Evolutionary conservation across 2,797 vertebrate genomes (phyloP).

Genomic region (Epinephelus coioides): DNA sequence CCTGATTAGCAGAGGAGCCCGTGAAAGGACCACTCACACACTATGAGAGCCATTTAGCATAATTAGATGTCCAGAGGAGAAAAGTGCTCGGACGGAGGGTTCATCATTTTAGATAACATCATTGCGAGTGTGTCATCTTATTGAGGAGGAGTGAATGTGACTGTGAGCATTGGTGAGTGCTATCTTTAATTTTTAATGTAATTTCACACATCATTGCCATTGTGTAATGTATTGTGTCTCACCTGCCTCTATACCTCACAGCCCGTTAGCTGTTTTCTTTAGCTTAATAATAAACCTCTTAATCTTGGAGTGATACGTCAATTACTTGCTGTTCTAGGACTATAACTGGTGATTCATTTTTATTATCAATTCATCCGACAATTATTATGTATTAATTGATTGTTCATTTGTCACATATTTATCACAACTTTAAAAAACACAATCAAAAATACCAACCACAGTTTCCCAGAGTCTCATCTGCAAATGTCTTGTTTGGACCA

Average conservation of each 20-base stretch:
- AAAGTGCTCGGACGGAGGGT: conserved; percentile 54
- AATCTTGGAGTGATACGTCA: neutral
- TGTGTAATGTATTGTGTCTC: neutral
- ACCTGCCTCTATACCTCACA: neutral
- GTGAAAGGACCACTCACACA: conserved; percentile 69
- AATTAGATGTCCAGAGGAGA: conserved; percentile 75
- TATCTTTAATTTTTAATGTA: conserved; percentile 11
- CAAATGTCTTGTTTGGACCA: too few species aligned
- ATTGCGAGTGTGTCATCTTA: conserved; percentile 47
- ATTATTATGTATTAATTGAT: too few species aligned
- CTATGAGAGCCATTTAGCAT: conserved; percentile 73
- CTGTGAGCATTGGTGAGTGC: neutral
- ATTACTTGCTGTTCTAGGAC: neutral
- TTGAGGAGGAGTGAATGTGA: conserved; percentile 26
- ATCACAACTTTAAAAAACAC: neutral
- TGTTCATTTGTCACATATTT: neutral
- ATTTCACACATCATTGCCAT: conserved; percentile 26
- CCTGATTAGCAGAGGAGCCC: conserved; percentile 70
- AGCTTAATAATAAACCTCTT: neutral
- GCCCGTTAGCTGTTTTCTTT: neutral
- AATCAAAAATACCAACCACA: neutral
- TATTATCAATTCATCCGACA: too few species aligned
- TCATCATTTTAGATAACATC: conserved; percentile 59
- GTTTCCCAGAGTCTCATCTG: neutral
- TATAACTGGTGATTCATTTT: neutral